phyloP scores from a whole-genome alignment of 1,140 invertebrate species.

The Anoplophora glabripennis region DNA sequence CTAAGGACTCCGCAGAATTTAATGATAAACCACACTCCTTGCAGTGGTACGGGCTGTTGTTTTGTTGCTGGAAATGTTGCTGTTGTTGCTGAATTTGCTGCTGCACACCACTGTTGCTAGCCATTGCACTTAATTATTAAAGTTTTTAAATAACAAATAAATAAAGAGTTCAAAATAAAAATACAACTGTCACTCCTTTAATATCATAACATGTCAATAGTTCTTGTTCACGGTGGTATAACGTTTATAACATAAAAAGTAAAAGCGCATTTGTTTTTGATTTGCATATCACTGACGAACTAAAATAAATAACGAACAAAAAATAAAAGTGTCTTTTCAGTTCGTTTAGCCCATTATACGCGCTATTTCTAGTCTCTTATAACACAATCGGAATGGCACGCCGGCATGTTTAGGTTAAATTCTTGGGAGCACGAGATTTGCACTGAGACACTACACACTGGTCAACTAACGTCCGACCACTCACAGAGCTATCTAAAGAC shows the following conservation, averaged over 20 bases:
- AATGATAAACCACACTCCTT: slow-evolving; percentile 71
- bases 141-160: slow-evolving; percentile 19
- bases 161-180: slow-evolving; percentile 40
- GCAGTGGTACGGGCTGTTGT: slow-evolving; percentile 59
- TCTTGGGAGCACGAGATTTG: neutral
- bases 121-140: slow-evolving; percentile 38
- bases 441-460: slow-evolving; percentile 6
- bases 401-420: slow-evolving; percentile 6
- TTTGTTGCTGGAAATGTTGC: slow-evolving; percentile 49
- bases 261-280: neutral
- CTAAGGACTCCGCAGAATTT: slow-evolving; percentile 69
- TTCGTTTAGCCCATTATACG: slow-evolving; percentile 21
- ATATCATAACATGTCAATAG: slow-evolving; percentile 31
- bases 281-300: slow-evolving; percentile 4
- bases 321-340: neutral
- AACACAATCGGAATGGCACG: neutral
- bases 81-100: slow-evolving; percentile 29
- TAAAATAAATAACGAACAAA: slow-evolving; percentile 19
- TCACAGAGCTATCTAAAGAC: slow-evolving; percentile 15
- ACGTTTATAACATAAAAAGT: slow-evolving; percentile 2
- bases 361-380: too few relatives aligned
- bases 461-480: neutral
- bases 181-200: slow-evolving; percentile 35
- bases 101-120: slow-evolving; percentile 35
- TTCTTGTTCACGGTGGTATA: slow-evolving; percentile 16